Base-by-base conservation (phyloP, 92 coral and sea anemone species). In the Galaxea fascicularis region DNA sequence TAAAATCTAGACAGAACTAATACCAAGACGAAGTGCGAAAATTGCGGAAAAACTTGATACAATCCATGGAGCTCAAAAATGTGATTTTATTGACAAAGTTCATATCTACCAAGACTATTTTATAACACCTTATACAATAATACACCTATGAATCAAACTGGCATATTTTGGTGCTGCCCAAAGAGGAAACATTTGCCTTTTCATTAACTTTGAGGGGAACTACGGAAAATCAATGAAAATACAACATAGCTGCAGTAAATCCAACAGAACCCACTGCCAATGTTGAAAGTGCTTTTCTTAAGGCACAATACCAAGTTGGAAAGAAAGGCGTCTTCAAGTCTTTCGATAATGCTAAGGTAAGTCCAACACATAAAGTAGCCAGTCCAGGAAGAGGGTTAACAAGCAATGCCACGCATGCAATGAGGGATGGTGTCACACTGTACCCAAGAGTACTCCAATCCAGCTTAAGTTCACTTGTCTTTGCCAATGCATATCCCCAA, bases 381-480 rank as follows among this genome's bases (percentile, higher is more conserved):
- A 93, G 84, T 80, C 96, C 96, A 67, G 89, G 83, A 45, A 80
- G 80, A 13, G 96, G 94, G 45, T 90, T 88, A 12, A 82, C 46
- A 20, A 91, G 94, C 78, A 93, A 63, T 4, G 97, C 86, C 3
- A 81, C 22, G 91, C 92, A 88, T 46, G 97, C 97, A 20, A 91
- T 84, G 29, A 93, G 82, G 13, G 97, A 93, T 39, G 97, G 97
- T 0, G 97, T 84, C 49, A 93, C 91, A 69, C 97, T 91, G 65
- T 93, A 93, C 29, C 92, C 94, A 15, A 93, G 92, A 14, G 97
- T 93, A 62, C 87, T 71, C 97, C 94, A 93, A 76, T 85, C 73
- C 21, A 88, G 92, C 46, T 77, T 79, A 0, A 91, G 89, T 25
- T 78, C 88, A 25, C 90, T 89, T 21, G 76, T 71, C 31, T 88